Evolutionary conservation across 2,113 vertebrate genomes (phyloP), one percentile per base, ranked within the genome.

Genomic region (Eidolon helvum): DNA sequence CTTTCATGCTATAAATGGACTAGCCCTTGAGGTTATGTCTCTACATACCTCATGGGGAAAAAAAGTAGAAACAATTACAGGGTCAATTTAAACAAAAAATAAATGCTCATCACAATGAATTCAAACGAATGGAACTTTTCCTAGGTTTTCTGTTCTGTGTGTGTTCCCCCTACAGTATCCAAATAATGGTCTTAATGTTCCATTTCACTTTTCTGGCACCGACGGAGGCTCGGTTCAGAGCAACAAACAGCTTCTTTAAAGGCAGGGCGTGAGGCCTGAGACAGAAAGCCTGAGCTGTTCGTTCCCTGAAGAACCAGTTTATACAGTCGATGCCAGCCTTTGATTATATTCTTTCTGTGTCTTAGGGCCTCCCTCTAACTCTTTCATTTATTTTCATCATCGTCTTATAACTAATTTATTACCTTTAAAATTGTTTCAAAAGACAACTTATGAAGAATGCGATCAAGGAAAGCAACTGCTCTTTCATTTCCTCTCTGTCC

Each of bases 101-200:
- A 94, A 97, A 92, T 96, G 91, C n/a, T 91, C 87, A 95, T 97
- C 94, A 97, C 92, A 75, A 92, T 98, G 85, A 97, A 97, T 94
- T 93, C 77, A 83, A 65, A 90, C 11, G 82, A 97, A 89, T 88
- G 92, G 95, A 96, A 89, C 61, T 97, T 96, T 94, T 43, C 79
- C 85, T 65, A 40, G 71, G 40, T 90, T 97, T 97, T 79, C 61
- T 96, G 75, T 94, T 87, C 43, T 85, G 55, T 15, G n/a, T 93
- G 89, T 89, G 21, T 78, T 82, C 78, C 66, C 21, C 57, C 57
- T 89, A 66, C 45, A 69, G 55, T 72, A 91, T 95, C 66, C 65
- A 96, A 93, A 93, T 96, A 97, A 86, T 50, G 83, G 43, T 80
- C 50, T 94, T 59, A 78, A 93, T 80, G 95, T 93, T 91, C 78